Evolutionary conservation across 2,113 vertebrate genomes (phyloP).

Genomic region (Pachycephala philippinensis): DNA sequence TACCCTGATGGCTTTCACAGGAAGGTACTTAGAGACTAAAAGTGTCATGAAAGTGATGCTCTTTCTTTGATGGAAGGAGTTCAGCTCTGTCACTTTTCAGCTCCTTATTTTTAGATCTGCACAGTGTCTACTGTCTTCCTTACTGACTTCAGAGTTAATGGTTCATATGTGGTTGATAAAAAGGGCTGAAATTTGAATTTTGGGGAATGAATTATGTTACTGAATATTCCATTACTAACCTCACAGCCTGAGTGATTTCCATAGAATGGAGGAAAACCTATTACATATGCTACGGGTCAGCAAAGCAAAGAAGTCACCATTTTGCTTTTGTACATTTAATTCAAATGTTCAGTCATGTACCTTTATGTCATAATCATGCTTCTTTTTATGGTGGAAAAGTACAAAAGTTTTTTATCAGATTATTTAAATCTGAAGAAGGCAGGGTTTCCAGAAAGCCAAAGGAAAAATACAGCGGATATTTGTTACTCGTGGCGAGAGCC

Average conservation of each 20-base stretch:
- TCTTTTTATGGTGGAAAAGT: not conserved
- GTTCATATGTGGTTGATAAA: slow-evolving; percentile 47
- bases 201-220: not conserved
- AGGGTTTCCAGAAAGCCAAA: not conserved
- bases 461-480: not conserved
- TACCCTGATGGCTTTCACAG: slow-evolving; percentile 58
- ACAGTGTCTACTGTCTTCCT: slow-evolving; percentile 42
- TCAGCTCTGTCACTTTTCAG: slow-evolving; percentile 61
- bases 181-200: slow-evolving; percentile 45
- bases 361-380: not conserved
- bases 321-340: not conserved
- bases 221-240: slow-evolving; percentile 18
- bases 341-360: not conserved
- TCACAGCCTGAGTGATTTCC: not conserved
- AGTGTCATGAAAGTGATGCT: slow-evolving; percentile 61
- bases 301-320: not conserved
- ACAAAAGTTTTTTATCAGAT: not conserved
- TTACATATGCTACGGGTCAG: not conserved
- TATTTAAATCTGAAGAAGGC: not conserved
- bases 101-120: slow-evolving; percentile 63
- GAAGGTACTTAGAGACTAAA: slow-evolving; percentile 59
- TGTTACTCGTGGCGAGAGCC: not conserved
- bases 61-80: slow-evolving; percentile 54
- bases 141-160: slow-evolving; percentile 58
- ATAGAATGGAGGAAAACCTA: not conserved